A percentile compares a stretch with the other conserved stretches of the same genome.
Evolutionary conservation across 2,797 vertebrate species (phyloP).

Genomic region (Enteromius afrohamiltoni): DNA sequence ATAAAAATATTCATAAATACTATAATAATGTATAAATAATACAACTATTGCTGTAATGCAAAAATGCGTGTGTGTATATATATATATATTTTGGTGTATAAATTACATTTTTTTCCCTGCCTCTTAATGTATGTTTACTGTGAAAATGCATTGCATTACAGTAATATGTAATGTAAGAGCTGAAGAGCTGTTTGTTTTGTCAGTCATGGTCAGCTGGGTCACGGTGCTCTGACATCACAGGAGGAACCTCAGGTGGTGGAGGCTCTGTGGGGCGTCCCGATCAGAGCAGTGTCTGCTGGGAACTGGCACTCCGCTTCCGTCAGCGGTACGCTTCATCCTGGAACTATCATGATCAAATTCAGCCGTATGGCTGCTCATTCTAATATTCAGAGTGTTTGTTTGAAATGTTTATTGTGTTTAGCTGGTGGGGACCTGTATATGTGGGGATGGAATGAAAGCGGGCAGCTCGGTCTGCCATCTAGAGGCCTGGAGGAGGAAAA

Average conservation of each 20-base stretch:
- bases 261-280: slow-evolving; percentile 83
- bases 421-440: slow-evolving; percentile 88
- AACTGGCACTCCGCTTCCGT: slow-evolving; percentile 89
- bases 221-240: slow-evolving; percentile 80
- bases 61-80: background rate
- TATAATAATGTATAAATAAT: background rate
- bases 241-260: slow-evolving; percentile 83
- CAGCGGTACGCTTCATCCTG: slow-evolving; percentile 78
- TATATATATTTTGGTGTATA: too few relatives aligned
- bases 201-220: slow-evolving; percentile 94
- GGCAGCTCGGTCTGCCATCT: slow-evolving; percentile 90
- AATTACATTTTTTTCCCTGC: background rate
- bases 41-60: background rate
- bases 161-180: background rate
- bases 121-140: background rate
- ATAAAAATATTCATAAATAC: background rate
- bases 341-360: background rate
- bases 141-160: background rate
- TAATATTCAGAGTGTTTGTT: background rate
- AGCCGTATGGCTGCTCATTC: background rate
- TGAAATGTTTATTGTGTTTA: slow-evolving; percentile 62
- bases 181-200: slow-evolving; percentile 16
- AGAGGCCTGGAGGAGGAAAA: slow-evolving; percentile 59
- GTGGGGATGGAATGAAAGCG: slow-evolving; percentile 97
- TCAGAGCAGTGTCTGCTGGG: slow-evolving; percentile 82